Percentiles rank a stretch among this genome's conserved stretches.
Evolutionary conservation across 64 coral and sea anemone species (phyloP).

Genomic region (Cladopsammia gracilis): DNA sequence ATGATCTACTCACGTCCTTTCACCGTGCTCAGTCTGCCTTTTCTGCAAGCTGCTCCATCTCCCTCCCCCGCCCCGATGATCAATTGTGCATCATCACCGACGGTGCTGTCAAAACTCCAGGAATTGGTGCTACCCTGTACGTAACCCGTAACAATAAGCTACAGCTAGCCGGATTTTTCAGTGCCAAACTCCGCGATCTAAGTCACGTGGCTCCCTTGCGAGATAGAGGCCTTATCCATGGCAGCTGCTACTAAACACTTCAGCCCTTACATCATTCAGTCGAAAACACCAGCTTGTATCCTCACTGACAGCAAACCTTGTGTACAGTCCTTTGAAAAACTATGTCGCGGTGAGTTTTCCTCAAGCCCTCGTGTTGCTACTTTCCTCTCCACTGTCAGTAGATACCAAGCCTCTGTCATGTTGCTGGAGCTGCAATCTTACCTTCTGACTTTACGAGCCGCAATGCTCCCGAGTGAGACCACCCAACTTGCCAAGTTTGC

Average conservation of each 20-base stretch:
- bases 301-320: not conserved
- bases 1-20: not conserved
- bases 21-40: not conserved
- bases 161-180: constrained; percentile 35
- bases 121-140: constrained; percentile 48
- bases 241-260: too few species aligned
- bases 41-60: not conserved
- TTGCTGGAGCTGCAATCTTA: not conserved
- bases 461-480: not conserved
- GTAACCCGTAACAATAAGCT: constrained; percentile 6
- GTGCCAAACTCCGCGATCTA: constrained; percentile 23
- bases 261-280: not conserved
- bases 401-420: constrained; percentile 28
- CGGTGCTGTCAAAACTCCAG: constrained; percentile 28
- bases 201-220: constrained; percentile 19
- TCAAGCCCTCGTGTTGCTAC: not conserved
- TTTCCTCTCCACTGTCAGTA: constrained; percentile 3
- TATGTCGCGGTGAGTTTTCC: not conserved
- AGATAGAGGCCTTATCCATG: too few species aligned
- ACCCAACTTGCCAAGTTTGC: constrained; percentile 20
- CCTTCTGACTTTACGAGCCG: constrained; percentile 18
- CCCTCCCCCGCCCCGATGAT: constrained; percentile 17
- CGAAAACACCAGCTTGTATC: not conserved
- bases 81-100: constrained; percentile 52
- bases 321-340: too few species aligned